Evolutionary conservation across 2,888 invertebrate species (phyloP).

Genomic region (Eristalis pertinax): DNA sequence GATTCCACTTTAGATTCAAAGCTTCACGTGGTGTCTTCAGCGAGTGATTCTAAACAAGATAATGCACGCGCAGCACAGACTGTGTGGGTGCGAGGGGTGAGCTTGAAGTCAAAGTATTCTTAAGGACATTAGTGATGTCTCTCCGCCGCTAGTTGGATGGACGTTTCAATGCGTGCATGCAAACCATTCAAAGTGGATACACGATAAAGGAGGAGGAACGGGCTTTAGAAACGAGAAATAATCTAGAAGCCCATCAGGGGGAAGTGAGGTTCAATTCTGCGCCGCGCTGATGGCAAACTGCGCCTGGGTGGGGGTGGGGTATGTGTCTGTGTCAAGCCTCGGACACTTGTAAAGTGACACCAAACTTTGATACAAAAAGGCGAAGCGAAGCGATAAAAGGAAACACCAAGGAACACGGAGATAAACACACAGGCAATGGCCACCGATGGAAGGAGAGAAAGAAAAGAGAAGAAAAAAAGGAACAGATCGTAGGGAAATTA

Average conservation of each 20-base stretch:
- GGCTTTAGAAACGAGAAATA: slow-evolving; percentile 21
- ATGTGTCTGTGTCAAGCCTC: slow-evolving; percentile 32
- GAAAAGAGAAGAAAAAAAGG: slow-evolving; percentile 53
- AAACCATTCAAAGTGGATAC: slow-evolving; percentile 56
- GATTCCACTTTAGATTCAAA: slow-evolving; percentile 67
- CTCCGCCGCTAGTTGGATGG: slow-evolving; percentile 37
- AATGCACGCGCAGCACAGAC: slow-evolving; percentile 30
- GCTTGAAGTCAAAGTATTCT: slow-evolving; percentile 63
- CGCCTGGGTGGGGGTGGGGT: slow-evolving; percentile 31
- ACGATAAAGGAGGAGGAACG: slow-evolving; percentile 32
- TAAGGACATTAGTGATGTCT: slow-evolving; percentile 63
- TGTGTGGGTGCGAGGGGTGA: background rate
- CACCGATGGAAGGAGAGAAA: background rate
- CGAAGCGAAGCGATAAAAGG: slow-evolving; percentile 1
- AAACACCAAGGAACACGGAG: slow-evolving; percentile 39
- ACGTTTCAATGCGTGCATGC: slow-evolving; percentile 60
- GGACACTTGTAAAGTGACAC: slow-evolving; percentile 50
- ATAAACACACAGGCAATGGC: slow-evolving; percentile 38
- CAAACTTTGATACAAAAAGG: slow-evolving; percentile 23
- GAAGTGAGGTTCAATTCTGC: slow-evolving; percentile 37
- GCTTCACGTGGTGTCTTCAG: slow-evolving; percentile 22
- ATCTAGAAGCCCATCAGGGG: slow-evolving; percentile 36
- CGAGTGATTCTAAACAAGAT: slow-evolving; percentile 58
- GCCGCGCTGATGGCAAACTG: background rate
- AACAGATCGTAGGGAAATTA: slow-evolving; percentile 70